Percentiles rank a stretch among this genome's conserved stretches.
These are phyloP conservation scores for Reticulitermes speratus DNA, from an alignment of 1,140 invertebrate genomes.

Conservation along the genomic window DNA sequence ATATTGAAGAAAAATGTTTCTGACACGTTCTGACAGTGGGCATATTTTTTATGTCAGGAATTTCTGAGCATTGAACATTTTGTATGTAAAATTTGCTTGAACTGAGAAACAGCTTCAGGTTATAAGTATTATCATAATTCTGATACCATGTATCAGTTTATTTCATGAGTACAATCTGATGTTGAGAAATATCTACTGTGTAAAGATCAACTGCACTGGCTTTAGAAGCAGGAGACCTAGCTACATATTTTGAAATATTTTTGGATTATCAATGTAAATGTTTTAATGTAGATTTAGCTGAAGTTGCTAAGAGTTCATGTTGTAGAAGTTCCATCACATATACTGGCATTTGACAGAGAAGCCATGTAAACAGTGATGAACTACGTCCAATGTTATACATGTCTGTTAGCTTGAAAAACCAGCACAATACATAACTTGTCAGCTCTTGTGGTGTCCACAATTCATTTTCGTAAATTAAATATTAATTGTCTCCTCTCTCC, in stretches of 20 bases:
- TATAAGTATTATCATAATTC: slow-evolving; percentile 26
- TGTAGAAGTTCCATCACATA: not conserved
- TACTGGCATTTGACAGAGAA: not conserved
- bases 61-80: slow-evolving; percentile 1
- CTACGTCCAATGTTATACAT: not conserved
- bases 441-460: slow-evolving; percentile 13
- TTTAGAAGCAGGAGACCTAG: not conserved
- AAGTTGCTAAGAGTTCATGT: slow-evolving; percentile 16
- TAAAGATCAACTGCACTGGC: not conserved
- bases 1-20: slow-evolving; percentile 28
- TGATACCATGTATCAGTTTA: slow-evolving; percentile 31
- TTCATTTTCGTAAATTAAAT: slow-evolving; percentile 15
- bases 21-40: not conserved
- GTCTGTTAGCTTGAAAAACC: slow-evolving; percentile 2
- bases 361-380: not conserved
- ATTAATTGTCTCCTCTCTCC: not conserved
- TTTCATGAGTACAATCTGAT: slow-evolving; percentile 16
- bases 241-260: slow-evolving; percentile 23
- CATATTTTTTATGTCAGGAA: slow-evolving; percentile 16
- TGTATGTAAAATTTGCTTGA: slow-evolving; percentile 19
- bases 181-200: not conserved
- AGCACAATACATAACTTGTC: not conserved
- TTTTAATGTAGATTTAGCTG: slow-evolving; percentile 15
- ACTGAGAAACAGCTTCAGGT: slow-evolving; percentile 12
- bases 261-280: slow-evolving; percentile 25